Evolutionary conservation across 2,888 invertebrate genomes (phyloP).

Genomic region (Mesorhabditis belari): DNA sequence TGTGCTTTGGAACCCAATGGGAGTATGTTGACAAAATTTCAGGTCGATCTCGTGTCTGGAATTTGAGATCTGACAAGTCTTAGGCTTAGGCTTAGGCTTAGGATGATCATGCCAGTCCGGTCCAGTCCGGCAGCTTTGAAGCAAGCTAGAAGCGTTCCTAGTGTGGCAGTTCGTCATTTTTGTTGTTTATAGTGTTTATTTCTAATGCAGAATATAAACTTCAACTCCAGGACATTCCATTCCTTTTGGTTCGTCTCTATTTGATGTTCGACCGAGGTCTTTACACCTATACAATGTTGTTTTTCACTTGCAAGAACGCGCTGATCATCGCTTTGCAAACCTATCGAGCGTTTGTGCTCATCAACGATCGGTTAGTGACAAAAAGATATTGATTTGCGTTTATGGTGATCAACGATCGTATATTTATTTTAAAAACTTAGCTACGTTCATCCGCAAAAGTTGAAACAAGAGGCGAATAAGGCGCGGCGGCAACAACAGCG

Average conservation of each 20-base stretch:
- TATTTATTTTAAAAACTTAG: background rate
- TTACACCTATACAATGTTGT: conserved; percentile 88
- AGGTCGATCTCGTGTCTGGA: too few species aligned
- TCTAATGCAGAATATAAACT: too few species aligned
- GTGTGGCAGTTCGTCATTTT: too few species aligned
- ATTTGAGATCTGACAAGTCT: too few species aligned
- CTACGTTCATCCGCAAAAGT: background rate
- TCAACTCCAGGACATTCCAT: conserved; percentile 55
- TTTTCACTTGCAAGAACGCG: conserved; percentile 86
- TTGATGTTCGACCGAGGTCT: conserved; percentile 80
- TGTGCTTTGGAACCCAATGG: too few species aligned
- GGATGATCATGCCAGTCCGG: too few species aligned
- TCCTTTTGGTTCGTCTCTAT: conserved; percentile 61
- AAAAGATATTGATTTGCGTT: background rate
- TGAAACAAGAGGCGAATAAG: background rate
- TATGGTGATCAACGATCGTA: background rate
- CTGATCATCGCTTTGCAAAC: conserved; percentile 71
- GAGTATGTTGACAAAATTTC: too few species aligned
- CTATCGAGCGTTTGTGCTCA: conserved; percentile 28
- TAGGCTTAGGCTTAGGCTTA: too few species aligned
- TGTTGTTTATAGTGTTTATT: too few species aligned
- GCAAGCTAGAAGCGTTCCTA: too few species aligned
- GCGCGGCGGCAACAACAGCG: too few species aligned
- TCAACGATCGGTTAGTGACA: conserved; percentile 28
- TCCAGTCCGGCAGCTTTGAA: too few species aligned